phyloP scores from a whole-genome alignment of 2,797 vertebrate species.

The Lagocephalus sceleratus region DNA sequence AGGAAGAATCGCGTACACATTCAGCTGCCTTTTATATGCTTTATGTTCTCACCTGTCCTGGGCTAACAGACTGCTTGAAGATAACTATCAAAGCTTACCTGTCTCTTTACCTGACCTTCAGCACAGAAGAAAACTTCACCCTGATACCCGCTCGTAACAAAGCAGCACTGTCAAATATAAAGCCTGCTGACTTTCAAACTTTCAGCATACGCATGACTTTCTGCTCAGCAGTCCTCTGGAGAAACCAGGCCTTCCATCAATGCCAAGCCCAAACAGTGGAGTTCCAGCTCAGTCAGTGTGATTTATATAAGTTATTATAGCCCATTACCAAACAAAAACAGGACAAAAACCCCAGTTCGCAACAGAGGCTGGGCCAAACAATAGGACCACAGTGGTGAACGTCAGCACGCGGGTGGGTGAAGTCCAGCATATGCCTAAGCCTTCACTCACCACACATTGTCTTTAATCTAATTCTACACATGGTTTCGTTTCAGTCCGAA shows the following conservation, averaged over 20 bases:
- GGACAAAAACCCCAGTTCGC: slow-evolving; percentile 71
- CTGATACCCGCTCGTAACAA: slow-evolving; percentile 63
- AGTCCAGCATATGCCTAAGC: slow-evolving; percentile 71
- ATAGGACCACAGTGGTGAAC: slow-evolving; percentile 60
- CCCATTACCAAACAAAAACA: slow-evolving; percentile 75
- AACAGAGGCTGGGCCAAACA: slow-evolving; percentile 63
- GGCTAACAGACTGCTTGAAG: slow-evolving; percentile 66
- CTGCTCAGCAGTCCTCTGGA: slow-evolving; percentile 55
- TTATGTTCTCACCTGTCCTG: slow-evolving; percentile 63
- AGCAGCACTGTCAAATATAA: slow-evolving; percentile 67
- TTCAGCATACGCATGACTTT: slow-evolving; percentile 62
- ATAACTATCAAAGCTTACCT: slow-evolving; percentile 70
- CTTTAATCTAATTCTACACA: slow-evolving; percentile 83
- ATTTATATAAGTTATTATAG: slow-evolving; percentile 81
- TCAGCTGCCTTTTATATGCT: slow-evolving; percentile 44
- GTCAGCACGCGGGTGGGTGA: slow-evolving; percentile 49
- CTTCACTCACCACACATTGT: slow-evolving; percentile 72
- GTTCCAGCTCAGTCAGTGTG: slow-evolving; percentile 69
- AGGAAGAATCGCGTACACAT: slow-evolving; percentile 47
- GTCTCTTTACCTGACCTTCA: slow-evolving; percentile 69
- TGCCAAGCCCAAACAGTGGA: slow-evolving; percentile 69
- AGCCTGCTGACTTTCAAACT: slow-evolving; percentile 68
- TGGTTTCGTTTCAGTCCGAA: slow-evolving; percentile 79
- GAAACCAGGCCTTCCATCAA: slow-evolving; percentile 71
- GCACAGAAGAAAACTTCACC: slow-evolving; percentile 62